Evolutionary conservation across 2,797 vertebrate genomes (phyloP).

Genomic region (Darevskia nairensis): DNA sequence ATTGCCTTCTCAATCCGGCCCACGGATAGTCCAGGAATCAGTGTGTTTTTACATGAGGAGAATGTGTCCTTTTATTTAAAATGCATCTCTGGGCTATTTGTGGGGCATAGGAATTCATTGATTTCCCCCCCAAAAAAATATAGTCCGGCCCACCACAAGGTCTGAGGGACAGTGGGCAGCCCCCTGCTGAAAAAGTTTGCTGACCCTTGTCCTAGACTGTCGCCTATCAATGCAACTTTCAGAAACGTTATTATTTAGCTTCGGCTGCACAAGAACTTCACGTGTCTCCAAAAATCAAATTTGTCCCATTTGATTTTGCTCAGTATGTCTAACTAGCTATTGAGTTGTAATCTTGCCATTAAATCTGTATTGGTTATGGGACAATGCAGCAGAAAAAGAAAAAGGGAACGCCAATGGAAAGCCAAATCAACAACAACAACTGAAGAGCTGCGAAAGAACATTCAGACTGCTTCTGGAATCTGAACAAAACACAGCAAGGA

Average conservation of each 20-base stretch:
- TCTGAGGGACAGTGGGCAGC: no score
- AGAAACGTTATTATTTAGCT: not conserved
- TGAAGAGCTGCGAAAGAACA: slow-evolving; percentile 5
- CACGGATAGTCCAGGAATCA: no score
- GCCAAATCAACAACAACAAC: not conserved
- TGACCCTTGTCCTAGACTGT: not conserved
- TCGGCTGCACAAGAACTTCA: not conserved
- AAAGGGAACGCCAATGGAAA: not conserved
- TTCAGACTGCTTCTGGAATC: not conserved
- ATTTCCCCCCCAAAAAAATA: no score
- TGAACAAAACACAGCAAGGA: slow-evolving; percentile 35
- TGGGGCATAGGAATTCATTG: no score
- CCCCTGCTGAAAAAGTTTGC: no score
- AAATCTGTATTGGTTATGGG: not conserved
- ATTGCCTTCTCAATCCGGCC: no score
- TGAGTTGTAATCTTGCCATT: not conserved
- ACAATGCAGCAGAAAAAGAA: not conserved
- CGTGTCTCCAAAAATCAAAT: not conserved
- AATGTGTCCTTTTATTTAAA: no score
- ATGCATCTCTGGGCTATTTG: no score
- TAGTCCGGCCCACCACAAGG: no score
- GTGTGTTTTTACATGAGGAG: no score
- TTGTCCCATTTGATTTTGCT: slow-evolving; percentile 6
- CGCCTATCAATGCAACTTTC: not conserved
- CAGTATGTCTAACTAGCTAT: not conserved